Base-by-base conservation (phyloP, 2,113 vertebrate genomes). In the Oreochromis spilurus region DNA sequence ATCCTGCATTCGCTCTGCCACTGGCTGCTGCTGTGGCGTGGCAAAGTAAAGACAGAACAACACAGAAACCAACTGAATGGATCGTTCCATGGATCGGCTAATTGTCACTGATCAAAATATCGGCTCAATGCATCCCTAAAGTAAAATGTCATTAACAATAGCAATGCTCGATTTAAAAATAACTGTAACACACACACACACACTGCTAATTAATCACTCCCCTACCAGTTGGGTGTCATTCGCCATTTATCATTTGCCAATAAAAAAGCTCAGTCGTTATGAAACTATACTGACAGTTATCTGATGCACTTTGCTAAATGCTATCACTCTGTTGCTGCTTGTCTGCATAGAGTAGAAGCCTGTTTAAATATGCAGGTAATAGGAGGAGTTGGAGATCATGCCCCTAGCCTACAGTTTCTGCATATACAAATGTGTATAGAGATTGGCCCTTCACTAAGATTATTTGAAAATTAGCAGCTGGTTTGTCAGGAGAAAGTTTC, bases 1-100 rank as follows among this genome's bases (percentile, higher is more conserved):
- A 13, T 12, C 11, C 43, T 53, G 19, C 50, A 9, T n/a, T n/a
- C 4, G 19, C 52, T n/a, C 19, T 53, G 52, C 9, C 52, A 8
- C 52, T n/a, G 10, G 8, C 52, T 53, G 52, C 52, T 53, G 52
- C 19, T n/a, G 17, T n/a, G 4, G 7, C 9, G 2, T n/a, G 4
- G 50, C 50, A n/a, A n/a, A 53, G 21, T 17, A 48, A 48, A 75
- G 21, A 29, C 67, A 29, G 9, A 48, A 75, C 24, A 29, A 29
- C 14, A 29, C 14, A 75, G 9, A 48, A 11, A 24, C 16, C 4
- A 0, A 29, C 67, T 29, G 24, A 24, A 43, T 24, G 1, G n/a
- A 45, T 72, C 5, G 7, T 45, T 9, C 38, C 65, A 3, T 26
- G 38, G 40, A 75, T 75, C 9, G 14, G 9, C 24, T 75, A 48